phyloP scores from a whole-genome alignment of 2,888 invertebrate genomes.

The Panzeria rudis region DNA sequence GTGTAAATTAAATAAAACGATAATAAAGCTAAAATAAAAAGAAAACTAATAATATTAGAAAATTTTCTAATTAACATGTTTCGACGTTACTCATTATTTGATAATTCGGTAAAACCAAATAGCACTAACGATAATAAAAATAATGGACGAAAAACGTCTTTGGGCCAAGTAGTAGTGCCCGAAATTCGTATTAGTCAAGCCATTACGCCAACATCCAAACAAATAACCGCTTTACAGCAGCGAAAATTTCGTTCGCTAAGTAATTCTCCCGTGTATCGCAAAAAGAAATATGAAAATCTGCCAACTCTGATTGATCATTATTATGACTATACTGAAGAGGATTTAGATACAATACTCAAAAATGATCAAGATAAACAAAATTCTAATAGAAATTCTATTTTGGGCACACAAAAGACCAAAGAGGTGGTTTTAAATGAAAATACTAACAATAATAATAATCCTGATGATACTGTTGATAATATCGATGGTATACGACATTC shows the following conservation, averaged over 20 bases:
- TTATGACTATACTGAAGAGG: slow-evolving; percentile 64
- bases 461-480: slow-evolving; percentile 46
- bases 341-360: slow-evolving; percentile 61
- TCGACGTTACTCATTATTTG: slow-evolving; percentile 82
- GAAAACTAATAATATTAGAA: neutral
- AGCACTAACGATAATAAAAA: slow-evolving; percentile 58
- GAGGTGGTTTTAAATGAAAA: slow-evolving; percentile 28
- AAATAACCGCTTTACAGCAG: slow-evolving; percentile 65
- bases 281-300: slow-evolving; percentile 79
- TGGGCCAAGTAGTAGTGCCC: slow-evolving; percentile 59
- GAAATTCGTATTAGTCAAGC: slow-evolving; percentile 73
- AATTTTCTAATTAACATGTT: slow-evolving; percentile 64
- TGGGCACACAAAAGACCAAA: neutral
- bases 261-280: slow-evolving; percentile 81
- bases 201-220: slow-evolving; percentile 65
- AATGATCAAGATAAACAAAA: slow-evolving; percentile 75
- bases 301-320: slow-evolving; percentile 75
- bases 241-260: slow-evolving; percentile 79
- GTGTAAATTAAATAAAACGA: too few species aligned
- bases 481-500: slow-evolving; percentile 77
- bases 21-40: neutral
- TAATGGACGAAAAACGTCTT: slow-evolving; percentile 52
- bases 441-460: neutral
- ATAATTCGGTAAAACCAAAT: slow-evolving; percentile 79
- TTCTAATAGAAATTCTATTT: slow-evolving; percentile 22